A percentile compares a stretch with the other conserved stretches of the same genome.
Evolutionary conservation across 2,797 vertebrate genomes (phyloP).

Genomic region (Limosa lapponica): DNA sequence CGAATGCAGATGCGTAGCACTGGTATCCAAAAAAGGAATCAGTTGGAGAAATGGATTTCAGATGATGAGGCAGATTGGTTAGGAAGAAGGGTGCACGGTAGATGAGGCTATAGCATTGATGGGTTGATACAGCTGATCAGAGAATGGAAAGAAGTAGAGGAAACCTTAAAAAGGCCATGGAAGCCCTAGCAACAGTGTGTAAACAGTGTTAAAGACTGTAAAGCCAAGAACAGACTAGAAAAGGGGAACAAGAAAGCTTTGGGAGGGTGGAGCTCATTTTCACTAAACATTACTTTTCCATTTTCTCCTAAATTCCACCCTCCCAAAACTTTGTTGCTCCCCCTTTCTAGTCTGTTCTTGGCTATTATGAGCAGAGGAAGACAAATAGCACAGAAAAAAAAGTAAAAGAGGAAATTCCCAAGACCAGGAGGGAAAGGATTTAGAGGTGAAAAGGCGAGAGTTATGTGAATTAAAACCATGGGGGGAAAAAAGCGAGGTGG

Average conservation of each 20-base stretch:
- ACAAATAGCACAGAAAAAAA: not conserved
- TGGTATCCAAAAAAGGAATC: not conserved
- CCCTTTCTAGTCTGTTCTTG: not conserved
- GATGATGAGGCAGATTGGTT: not conserved
- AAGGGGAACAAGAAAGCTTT: not conserved
- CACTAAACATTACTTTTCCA: not conserved
- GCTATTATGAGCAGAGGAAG: not conserved
- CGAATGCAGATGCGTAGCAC: not conserved
- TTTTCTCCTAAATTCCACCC: not conserved
- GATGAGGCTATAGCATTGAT: not conserved
- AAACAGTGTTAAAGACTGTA: not conserved
- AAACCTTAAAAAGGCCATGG: not conserved
- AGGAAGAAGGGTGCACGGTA: not conserved
- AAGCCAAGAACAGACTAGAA: not conserved
- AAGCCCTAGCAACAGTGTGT: not conserved
- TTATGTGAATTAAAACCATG: not conserved
- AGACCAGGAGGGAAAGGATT: not conserved
- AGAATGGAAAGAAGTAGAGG: not conserved
- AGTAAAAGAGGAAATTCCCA: not conserved
- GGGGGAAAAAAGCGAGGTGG: rapidly evolving
- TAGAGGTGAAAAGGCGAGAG: not conserved
- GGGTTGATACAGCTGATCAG: not conserved
- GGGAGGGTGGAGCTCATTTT: not conserved
- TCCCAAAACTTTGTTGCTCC: not conserved
- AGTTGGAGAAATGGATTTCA: not conserved